Conservation (phyloP, 1,140 invertebrate genomes). For the Plectrocnemia conspersa region DNA sequence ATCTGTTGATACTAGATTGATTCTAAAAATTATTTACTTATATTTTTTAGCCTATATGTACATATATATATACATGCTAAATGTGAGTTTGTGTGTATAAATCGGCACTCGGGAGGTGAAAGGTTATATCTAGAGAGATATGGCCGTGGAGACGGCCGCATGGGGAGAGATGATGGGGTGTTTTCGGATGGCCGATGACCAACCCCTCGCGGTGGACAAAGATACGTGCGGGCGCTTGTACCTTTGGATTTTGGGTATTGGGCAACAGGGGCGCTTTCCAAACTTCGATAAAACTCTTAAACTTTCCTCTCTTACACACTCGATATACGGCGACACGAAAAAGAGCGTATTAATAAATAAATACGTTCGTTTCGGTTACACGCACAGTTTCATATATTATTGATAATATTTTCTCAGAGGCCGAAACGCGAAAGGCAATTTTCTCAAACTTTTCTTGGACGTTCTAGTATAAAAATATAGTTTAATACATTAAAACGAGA, state of each 20-base stretch:
- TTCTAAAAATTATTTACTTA: no score
- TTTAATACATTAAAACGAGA: no score
- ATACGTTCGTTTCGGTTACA: no score
- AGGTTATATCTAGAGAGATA: slow-evolving; percentile 24
- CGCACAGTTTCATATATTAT: no score
- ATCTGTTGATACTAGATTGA: no score
- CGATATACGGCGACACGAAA: not conserved
- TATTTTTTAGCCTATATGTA: no score
- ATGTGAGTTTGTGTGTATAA: no score
- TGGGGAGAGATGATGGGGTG: not conserved
- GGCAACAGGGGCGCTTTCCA: slow-evolving; percentile 7
- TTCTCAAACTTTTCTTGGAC: no score
- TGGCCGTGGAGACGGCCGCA: slow-evolving; percentile 1
- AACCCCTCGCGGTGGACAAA: slow-evolving; percentile 23
- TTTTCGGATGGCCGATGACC: slow-evolving; percentile 30
- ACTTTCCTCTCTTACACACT: not conserved
- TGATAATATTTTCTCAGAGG: no score
- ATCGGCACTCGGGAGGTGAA: slow-evolving; percentile 27
- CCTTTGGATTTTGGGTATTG: slow-evolving; percentile 18
- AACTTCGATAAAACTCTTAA: slow-evolving; percentile 4
- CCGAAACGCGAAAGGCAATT: no score
- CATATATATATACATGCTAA: no score
- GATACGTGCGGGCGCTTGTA: slow-evolving; percentile 17
- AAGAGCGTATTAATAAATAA: not conserved
- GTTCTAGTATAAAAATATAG: no score